Evolutionary conservation across 1,140 invertebrate species (phyloP).

Genomic region (Drosophila insularis): DNA sequence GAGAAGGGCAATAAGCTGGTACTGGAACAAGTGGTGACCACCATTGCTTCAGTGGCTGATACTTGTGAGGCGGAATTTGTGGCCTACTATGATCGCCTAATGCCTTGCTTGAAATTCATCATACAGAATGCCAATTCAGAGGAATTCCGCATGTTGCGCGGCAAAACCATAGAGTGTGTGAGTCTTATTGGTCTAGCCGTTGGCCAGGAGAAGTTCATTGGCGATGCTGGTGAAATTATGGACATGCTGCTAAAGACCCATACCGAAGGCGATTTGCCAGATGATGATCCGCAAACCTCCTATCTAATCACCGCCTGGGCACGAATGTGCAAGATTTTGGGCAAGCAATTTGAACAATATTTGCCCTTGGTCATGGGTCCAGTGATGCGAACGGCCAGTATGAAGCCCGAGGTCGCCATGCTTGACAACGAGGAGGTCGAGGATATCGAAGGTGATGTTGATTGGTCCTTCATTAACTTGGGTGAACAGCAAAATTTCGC

Average conservation of each 20-base stretch:
- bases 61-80: slow-evolving; percentile 98
- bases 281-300: slow-evolving; percentile 98
- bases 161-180: slow-evolving; percentile 99
- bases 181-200: slow-evolving; percentile 99
- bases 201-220: slow-evolving; percentile 96
- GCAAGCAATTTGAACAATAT: slow-evolving; percentile 97
- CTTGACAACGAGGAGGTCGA: slow-evolving; percentile 96
- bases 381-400: slow-evolving; percentile 96
- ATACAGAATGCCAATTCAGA: slow-evolving; percentile 95
- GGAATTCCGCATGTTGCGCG: slow-evolving; percentile 94
- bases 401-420: slow-evolving; percentile 98
- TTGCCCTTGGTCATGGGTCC: slow-evolving; percentile 98
- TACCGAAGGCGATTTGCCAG: slow-evolving; percentile 90
- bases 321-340: slow-evolving; percentile 98
- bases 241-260: slow-evolving; percentile 96
- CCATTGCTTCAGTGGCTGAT: slow-evolving; percentile 99
- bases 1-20: slow-evolving; percentile 98
- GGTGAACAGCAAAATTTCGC: slow-evolving; percentile 98
- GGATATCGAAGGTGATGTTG: slow-evolving; percentile 93
- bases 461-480: slow-evolving; percentile 99
- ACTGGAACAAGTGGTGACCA: slow-evolving; percentile 97
- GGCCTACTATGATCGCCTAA: slow-evolving; percentile 89
- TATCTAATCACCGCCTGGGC: slow-evolving; percentile 99
- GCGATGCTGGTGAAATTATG: slow-evolving; percentile 98
- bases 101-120: slow-evolving; percentile 98